A percentile compares a stretch with the other conserved stretches of the same genome.
These are phyloP conservation scores for Nannospalax galili DNA, from an alignment of 2,113 vertebrate genomes.

Conservation along the genomic window DNA sequence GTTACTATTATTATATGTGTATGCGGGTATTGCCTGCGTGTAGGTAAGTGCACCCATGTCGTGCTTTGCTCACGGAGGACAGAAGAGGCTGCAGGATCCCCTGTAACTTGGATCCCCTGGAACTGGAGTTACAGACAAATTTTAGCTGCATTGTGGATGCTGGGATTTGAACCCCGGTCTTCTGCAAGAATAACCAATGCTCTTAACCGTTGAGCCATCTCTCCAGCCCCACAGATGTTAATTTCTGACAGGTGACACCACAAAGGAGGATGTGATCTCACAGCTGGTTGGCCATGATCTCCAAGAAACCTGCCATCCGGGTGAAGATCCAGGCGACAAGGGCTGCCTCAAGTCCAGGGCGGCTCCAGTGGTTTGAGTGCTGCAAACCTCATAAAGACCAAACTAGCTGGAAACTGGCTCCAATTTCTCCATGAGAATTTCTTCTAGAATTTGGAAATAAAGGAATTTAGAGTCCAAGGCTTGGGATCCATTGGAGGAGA, in stretches of 20 bases:
- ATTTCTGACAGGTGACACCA: not conserved
- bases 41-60: no score
- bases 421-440: not conserved
- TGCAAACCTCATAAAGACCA: not conserved
- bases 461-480: not conserved
- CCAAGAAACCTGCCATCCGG: not conserved
- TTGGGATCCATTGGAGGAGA: not conserved
- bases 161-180: no score
- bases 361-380: not conserved
- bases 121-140: no score
- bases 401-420: not conserved
- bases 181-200: no score
- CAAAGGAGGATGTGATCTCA: not conserved
- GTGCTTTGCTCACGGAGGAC: no score
- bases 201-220: no score
- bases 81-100: no score
- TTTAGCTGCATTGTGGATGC: no score
- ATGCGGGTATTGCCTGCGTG: no score
- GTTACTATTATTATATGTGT: no score
- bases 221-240: fast-evolving
- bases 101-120: no score
- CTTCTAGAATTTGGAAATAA: not conserved
- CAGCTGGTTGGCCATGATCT: not conserved
- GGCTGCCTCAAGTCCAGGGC: not conserved
- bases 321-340: no score